Base-by-base conservation (phyloP, 2,888 invertebrate species). In the Caenorhabditis sulstoni region DNA sequence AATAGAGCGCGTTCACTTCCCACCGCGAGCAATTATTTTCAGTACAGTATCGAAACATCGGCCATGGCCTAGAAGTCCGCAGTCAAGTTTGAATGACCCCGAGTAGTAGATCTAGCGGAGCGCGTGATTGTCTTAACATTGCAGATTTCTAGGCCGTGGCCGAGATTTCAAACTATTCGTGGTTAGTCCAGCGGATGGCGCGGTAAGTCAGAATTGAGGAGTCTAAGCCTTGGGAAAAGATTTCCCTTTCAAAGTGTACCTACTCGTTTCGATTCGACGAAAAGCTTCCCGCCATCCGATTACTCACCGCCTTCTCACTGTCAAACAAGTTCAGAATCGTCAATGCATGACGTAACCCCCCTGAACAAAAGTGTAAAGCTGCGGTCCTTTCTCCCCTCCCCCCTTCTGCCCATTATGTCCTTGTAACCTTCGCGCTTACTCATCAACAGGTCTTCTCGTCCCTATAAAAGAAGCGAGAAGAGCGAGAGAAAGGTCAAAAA, bases 401-500 rank as follows among this genome's bases (percentile, higher is more conserved):
- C 9, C 16, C 52, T 35, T 61, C 55, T 70, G 59, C 52, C 70
- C 53, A 59, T 59, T 53, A 70, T 61, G 59, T 44, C 70, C 61
- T 58, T 71, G 68, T 59, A 71, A 71, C 71, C 71, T 71, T 71
- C 64, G 47, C 64, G 47, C 44, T 71, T 71, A 71, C 71, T 71
- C 71, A 71, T 71, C 71, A 71, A 71, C 71, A 37, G 71, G 71
- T 71, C 64, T 45, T 53, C 12, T 1, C 1, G 29, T 37, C 18
- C 44, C 16, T 64, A 71, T 62, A 71, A 55, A 71, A 61, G 50
- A 29, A 41, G 53, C 52, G 50, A 44, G 49, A 23, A 58, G 41
- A 41, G 53, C 52, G 50, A 44, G 49, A 23, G 58, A 58, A 59
- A 47, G 47, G 29, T 29, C 50, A 57, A 68, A 39, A 50, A 50